Evolutionary conservation across 2,888 invertebrate species (phyloP), one percentile per base, ranked within the genome.

Genomic region (Holacanthella duospinosa): DNA sequence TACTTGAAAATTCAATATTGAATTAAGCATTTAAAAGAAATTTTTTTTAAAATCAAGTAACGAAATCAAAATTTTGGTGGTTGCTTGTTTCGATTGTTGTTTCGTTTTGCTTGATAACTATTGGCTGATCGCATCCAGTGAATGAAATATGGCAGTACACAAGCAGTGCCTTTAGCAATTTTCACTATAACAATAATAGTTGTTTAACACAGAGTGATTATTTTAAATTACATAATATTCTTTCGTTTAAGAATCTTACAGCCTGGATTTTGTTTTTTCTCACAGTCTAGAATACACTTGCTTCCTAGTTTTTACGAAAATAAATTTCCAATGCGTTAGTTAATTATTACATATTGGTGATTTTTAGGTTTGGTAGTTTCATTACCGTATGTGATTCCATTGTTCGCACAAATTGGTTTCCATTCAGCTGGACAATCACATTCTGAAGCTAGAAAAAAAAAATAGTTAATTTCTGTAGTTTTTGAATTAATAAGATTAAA

Each of bases 271-370:
- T n/a, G 4, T 21, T 48, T 48, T 21, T 21, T 9, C 21, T 48
- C 48, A 48, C 48, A 48, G 48, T 48, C 48, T 4, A 48, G 21
- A 4, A 48, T 48, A 21, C 48, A 48, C 21, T 48, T 48, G 48
- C 21, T 48, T 21, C 48, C 48, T 48, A 48, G n/a, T n/a, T n/a
- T n/a, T n/a, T n/a, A n/a, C n/a, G n/a, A 48, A 48, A 48, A 48
- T 36, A 12, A 36, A 12, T 36, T 36, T 36, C 16, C 6, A 36
- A 36, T 12, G 36, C 16, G 36, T 6, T 48, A 48, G 19, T 21
- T 48, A n/a, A n/a, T n/a, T n/a, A n/a, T n/a, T n/a, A n/a, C n/a
- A n/a, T n/a, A n/a, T n/a, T n/a, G n/a, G n/a, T n/a, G n/a, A n/a
- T n/a, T n/a, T n/a, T n/a, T n/a, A n/a, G n/a, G n/a, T n/a, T n/a